These are phyloP conservation scores for Euspilapteryx auroguttella DNA, from an alignment of 2,888 invertebrate genomes.

Conservation along the genomic window DNA sequence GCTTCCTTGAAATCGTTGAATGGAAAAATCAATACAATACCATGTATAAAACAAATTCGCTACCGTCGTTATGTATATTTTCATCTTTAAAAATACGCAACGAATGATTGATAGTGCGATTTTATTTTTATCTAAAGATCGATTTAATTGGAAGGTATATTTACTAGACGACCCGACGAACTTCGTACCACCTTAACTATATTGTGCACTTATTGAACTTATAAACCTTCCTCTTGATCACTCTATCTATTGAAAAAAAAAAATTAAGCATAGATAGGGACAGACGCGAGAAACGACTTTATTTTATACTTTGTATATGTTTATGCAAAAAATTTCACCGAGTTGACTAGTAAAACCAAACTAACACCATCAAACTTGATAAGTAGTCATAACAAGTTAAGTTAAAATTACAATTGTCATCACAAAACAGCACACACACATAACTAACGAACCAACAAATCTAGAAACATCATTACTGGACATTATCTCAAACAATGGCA, in stretches of 20 bases:
- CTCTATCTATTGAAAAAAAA: not conserved
- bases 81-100: too few species aligned
- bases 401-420: not conserved
- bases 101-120: too few species aligned
- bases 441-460: too few species aligned
- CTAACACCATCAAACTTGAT: too few species aligned
- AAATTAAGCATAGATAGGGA: not conserved
- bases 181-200: not conserved
- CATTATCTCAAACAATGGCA: too few species aligned
- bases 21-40: too few species aligned
- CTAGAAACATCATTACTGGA: too few species aligned
- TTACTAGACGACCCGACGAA: not conserved
- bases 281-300: not conserved
- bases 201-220: not conserved
- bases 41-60: too few species aligned
- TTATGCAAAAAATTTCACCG: not conserved
- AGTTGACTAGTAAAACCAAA: too few species aligned
- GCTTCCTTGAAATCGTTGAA: too few species aligned
- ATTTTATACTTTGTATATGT: not conserved
- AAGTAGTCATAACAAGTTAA: too few species aligned
- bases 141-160: not conserved
- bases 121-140: not conserved
- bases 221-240: not conserved
- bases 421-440: not conserved
- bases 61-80: too few species aligned